Conservation (phyloP, 1,140 invertebrate genomes). For the Drosophila miranda region DNA sequence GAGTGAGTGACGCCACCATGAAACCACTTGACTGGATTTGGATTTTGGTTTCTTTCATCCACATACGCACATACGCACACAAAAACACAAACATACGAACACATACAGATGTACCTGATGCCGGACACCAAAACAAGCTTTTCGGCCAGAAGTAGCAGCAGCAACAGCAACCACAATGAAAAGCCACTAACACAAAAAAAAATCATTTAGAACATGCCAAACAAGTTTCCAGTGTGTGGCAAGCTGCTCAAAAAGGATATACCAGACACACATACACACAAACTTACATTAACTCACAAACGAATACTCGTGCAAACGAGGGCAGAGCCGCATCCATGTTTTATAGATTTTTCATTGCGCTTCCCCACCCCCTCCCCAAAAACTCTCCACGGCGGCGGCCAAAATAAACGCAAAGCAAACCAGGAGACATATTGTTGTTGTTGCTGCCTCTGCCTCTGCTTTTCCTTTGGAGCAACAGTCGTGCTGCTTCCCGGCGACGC, state of each 20-base stretch:
- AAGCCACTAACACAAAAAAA: slow-evolving; percentile 55
- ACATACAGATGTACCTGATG: slow-evolving; percentile 26
- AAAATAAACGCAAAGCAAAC: slow-evolving; percentile 71
- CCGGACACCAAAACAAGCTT: slow-evolving; percentile 77
- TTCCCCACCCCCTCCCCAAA: background rate
- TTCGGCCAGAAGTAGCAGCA: slow-evolving; percentile 28
- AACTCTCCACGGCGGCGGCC: slow-evolving; percentile 26
- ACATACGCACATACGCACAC: slow-evolving; percentile 47
- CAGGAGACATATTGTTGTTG: slow-evolving; percentile 55
- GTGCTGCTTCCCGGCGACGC: slow-evolving; percentile 40
- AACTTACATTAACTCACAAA: background rate
- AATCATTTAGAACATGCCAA: slow-evolving; percentile 75
- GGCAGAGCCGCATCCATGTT: slow-evolving; percentile 63
- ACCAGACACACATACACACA: slow-evolving; percentile 14
- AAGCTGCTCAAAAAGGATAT: slow-evolving; percentile 72
- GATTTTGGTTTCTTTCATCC: slow-evolving; percentile 17
- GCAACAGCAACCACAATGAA: slow-evolving; percentile 49
- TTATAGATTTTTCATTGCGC: slow-evolving; percentile 70
- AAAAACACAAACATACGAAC: background rate
- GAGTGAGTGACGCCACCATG: slow-evolving; percentile 40
- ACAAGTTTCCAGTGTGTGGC: slow-evolving; percentile 65
- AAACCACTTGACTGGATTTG: slow-evolving; percentile 56
- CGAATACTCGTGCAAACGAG: slow-evolving; percentile 51
- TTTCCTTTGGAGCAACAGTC: slow-evolving; percentile 64
- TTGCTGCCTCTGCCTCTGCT: slow-evolving; percentile 3